Evolutionary conservation across 2,113 vertebrate species (phyloP).

Genomic region (Pelodiscus sinensis): DNA sequence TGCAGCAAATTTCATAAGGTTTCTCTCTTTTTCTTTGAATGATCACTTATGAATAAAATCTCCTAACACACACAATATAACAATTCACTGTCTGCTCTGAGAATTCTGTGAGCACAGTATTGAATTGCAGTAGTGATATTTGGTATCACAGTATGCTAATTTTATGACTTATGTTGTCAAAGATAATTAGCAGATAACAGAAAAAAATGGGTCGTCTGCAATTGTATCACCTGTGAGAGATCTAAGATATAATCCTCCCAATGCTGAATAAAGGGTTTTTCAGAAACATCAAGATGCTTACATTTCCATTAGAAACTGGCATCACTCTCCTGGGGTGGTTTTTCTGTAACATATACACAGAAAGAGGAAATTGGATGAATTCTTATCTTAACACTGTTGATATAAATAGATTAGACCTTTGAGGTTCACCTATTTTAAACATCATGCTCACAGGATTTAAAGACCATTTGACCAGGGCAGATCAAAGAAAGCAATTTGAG

Average conservation of each 20-base stretch:
- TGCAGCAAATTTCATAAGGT: not conserved
- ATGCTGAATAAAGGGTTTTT: not conserved
- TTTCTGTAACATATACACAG: not conserved
- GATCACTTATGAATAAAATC: constrained; percentile 12
- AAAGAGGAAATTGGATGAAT: not conserved
- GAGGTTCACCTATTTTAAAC: not conserved
- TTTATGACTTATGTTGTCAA: not conserved
- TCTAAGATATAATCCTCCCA: not conserved
- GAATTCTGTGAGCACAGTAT: not conserved
- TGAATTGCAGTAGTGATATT: constrained; percentile 13
- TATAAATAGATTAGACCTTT: not conserved
- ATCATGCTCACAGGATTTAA: not conserved
- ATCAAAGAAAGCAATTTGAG: not conserved
- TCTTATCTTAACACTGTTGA: not conserved
- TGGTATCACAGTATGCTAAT: not conserved
- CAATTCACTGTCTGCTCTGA: not conserved
- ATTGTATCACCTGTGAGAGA: not conserved
- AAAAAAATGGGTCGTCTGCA: constrained; percentile 25
- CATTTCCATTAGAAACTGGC: not conserved
- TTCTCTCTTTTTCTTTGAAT: constrained; percentile 25
- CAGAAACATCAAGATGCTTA: not conserved
- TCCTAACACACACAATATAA: not conserved
- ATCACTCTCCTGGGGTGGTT: not conserved
- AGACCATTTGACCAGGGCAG: not conserved
- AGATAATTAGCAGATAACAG: not conserved